These are phyloP conservation scores for Netelia virgata DNA, from an alignment of 2,888 invertebrate genomes.

Conservation along the genomic window DNA sequence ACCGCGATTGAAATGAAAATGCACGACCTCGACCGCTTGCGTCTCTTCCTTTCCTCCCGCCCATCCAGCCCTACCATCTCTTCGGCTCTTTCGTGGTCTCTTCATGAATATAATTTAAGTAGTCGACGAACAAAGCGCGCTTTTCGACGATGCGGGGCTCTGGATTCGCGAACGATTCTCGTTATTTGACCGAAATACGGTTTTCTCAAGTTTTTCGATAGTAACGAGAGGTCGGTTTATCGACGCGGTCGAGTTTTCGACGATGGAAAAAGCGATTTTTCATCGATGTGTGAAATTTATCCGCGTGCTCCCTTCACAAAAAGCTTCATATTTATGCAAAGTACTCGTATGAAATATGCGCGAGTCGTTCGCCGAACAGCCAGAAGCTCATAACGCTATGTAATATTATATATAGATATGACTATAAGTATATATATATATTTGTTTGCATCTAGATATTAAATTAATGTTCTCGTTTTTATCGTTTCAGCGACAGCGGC, in stretches of 20 bases:
- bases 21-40: slow-evolving; percentile 66
- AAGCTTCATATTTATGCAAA: slow-evolving; percentile 38
- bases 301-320: slow-evolving; percentile 6
- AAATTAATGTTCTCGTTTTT: slow-evolving; percentile 64
- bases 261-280: slow-evolving; percentile 33
- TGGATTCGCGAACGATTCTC: slow-evolving; percentile 3
- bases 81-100: background rate
- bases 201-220: slow-evolving; percentile 41
- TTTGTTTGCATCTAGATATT: slow-evolving; percentile 1
- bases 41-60: background rate
- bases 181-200: slow-evolving; percentile 38
- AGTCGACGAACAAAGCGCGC: slow-evolving; percentile 46
- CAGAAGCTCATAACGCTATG: slow-evolving; percentile 18
- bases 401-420: slow-evolving; percentile 16
- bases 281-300: slow-evolving; percentile 27
- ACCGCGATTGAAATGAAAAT: slow-evolving; percentile 79
- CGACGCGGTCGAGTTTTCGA: slow-evolving; percentile 1
- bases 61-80: background rate
- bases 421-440: background rate
- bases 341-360: slow-evolving; percentile 29
- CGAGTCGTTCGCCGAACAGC: background rate
- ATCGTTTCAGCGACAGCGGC: slow-evolving; percentile 85
- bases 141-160: slow-evolving; percentile 16
- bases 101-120: slow-evolving; percentile 63
- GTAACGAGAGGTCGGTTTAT: background rate